Evolutionary conservation across 2,888 invertebrate species (phyloP), one percentile per base, ranked within the genome.

Genomic region (Tubulanus polymorphus): DNA sequence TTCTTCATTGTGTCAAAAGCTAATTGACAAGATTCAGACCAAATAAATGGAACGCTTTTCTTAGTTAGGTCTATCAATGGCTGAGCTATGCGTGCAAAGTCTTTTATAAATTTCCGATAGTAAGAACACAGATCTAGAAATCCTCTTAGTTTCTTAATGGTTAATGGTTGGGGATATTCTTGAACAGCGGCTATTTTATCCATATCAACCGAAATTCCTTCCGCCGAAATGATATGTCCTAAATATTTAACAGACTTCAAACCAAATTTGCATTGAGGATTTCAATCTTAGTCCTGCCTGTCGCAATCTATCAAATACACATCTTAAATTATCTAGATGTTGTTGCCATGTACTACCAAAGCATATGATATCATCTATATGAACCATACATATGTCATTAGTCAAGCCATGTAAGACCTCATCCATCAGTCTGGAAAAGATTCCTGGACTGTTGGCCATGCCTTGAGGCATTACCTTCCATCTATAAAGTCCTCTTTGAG

Each of bases 51-150:
- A n/a, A 41, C 51, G n/a, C 35, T 15, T 51, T 32, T 56, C 29
- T 18, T 54, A 23, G 6, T 35, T 37, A 61, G 52, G 52, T 45
- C 27, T 18, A 35, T 47, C 1, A 63, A 51, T 23, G 64, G 62
- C 29, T 48, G 41, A 37, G 60, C 56, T 8, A 62, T 61, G 27
- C 48, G 57, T 1, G 60, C 28, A 51, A 55, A 63, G n/a, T 54
- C 26, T 29, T 53, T 45, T 8, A 63, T 50, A 54, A 63, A 62
- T 25, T 52, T 51, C 10, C 60, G 53, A 30, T 61, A 66, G 32
- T 62, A 65, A 45, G 61, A 61, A n/a, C 57, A 56, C 18, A 63
- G 47, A 5, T 62, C 63, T 23, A 65, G 48, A 51, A 64, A 64
- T 29, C 55, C 51, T 37, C 57, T 35, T 15, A 61, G 25, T 41